Conservation (phyloP, 2,888 invertebrate genomes). For the Polydrusus tereticollis region DNA sequence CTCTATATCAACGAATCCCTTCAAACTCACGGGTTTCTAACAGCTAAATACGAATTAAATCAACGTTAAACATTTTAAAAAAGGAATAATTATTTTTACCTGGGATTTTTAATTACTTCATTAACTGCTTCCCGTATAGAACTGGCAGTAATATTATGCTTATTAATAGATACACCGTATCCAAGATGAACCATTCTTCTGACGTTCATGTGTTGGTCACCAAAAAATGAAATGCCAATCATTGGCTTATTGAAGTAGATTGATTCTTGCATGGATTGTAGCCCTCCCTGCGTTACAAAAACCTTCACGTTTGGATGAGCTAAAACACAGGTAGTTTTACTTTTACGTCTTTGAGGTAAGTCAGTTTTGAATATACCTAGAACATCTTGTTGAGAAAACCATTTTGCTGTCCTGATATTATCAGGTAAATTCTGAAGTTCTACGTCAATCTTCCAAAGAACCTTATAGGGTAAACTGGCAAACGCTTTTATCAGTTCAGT, state of each 20-base stretch:
- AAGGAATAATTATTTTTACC: slow-evolving; percentile 40
- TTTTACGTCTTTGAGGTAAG: too few relatives aligned
- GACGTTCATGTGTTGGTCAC: slow-evolving; percentile 53
- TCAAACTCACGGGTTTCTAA: too few relatives aligned
- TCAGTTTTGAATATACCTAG: slow-evolving; percentile 53
- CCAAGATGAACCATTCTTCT: slow-evolving; percentile 50
- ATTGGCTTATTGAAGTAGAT: slow-evolving; percentile 49
- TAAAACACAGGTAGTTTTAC: slow-evolving; percentile 32
- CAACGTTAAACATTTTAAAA: not conserved
- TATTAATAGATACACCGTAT: slow-evolving; percentile 49
- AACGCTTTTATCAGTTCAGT: slow-evolving; percentile 44
- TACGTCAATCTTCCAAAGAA: slow-evolving; percentile 59
- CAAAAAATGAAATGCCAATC: slow-evolving; percentile 54
- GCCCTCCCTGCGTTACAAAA: slow-evolving; percentile 60
- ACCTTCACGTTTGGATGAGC: slow-evolving; percentile 67
- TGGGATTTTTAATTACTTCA: slow-evolving; percentile 50
- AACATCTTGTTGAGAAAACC: slow-evolving; percentile 61
- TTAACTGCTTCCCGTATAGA: slow-evolving; percentile 44
- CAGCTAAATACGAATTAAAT: too few relatives aligned
- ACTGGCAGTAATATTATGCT: slow-evolving; percentile 46
- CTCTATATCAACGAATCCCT: too few relatives aligned
- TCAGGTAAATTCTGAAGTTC: slow-evolving; percentile 50
- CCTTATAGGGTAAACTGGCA: slow-evolving; percentile 47
- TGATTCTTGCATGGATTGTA: slow-evolving; percentile 54
- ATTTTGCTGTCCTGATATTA: slow-evolving; percentile 60